phyloP scores from a whole-genome alignment of 2,797 vertebrate species.

The Molossus alvarezi region DNA sequence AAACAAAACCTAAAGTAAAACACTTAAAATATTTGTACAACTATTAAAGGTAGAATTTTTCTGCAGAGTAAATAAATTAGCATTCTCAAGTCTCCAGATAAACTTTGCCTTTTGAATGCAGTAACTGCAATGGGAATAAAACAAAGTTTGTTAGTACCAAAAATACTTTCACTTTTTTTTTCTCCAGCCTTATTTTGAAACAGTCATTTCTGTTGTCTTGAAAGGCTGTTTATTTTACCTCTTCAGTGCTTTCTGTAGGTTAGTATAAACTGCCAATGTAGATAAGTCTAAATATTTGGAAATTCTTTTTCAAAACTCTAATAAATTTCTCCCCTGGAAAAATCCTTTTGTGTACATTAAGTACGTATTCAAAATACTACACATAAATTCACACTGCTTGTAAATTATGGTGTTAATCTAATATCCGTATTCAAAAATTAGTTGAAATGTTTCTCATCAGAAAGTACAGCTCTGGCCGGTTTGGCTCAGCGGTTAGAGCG shows the following conservation, averaged over 20 bases:
- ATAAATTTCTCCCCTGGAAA: neutral
- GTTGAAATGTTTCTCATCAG: neutral
- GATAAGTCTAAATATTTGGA: conserved; percentile 48
- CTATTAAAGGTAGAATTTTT: conserved; percentile 13
- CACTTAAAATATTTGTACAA: conserved; percentile 28
- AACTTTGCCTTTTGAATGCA: neutral
- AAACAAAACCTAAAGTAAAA: conserved; percentile 45
- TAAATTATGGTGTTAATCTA: neutral
- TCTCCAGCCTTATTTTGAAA: conserved; percentile 46
- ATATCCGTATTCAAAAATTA: neutral
- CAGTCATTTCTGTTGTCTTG: conserved; percentile 40
- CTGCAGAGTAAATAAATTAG: conserved; percentile 44
- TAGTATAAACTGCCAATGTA: conserved; percentile 32
- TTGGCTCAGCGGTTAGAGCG: too few species aligned
- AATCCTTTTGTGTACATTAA: neutral
- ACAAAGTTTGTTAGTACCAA: conserved; percentile 19
- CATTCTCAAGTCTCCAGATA: neutral
- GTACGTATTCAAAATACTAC: neutral
- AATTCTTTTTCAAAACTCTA: conserved; percentile 7
- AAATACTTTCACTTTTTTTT: conserved; percentile 39
- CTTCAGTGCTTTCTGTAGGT: neutral
- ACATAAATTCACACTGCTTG: conserved; percentile 27
- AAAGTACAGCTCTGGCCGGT: neutral
- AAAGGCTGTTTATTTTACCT: neutral
- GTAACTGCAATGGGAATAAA: neutral